Evolutionary conservation across 1,140 invertebrate genomes (phyloP), one percentile per base, ranked within the genome.

Genomic region (Gerris buenoi): DNA sequence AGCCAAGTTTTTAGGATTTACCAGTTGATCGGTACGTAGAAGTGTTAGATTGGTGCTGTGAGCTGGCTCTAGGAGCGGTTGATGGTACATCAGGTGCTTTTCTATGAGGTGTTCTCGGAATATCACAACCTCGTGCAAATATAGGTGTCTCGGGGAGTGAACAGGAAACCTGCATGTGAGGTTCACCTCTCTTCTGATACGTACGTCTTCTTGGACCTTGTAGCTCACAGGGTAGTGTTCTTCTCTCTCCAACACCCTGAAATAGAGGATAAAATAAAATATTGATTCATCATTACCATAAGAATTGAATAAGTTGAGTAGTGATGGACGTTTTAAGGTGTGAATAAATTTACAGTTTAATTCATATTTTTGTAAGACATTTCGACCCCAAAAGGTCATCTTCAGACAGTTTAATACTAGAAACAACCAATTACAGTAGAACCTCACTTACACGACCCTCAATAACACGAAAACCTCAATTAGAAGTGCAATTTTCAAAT

Each of bases 121-220:
- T 74, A 63, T 74, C 73, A 68, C 71, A 75, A 64, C 88, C 88
- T 70, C 88, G 80, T 14, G 88, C 87, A 76, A 91, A 90, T 28
- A 90, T 88, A 2, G 89, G 88, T 13, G 89, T 90, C 78, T 90
- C 89, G 3, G 88, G 89, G 59, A 90, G 78, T 71, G 88, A 90
- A 71, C 88, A 89, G 1, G 88, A 89, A 1, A 88, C 89, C 14
- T 57, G 33, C 15, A 66, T 33, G 65, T 57, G 46, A 3, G 61
- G 27, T 60, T 60, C 28, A 73, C 71, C 59, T 22, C 79, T 74
- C 66, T 81, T 81, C 64, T 80, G 79, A 71, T 77, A 81, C 27
- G 77, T 78, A 65, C 78, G 80, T 72, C 74, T 79, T 77, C 81
- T 79, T 2, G 80, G 77, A 2, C 81, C 83, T 14, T 82, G 81